phyloP scores from a whole-genome alignment of 2,888 invertebrate genomes.

The Rutpela maculata region DNA sequence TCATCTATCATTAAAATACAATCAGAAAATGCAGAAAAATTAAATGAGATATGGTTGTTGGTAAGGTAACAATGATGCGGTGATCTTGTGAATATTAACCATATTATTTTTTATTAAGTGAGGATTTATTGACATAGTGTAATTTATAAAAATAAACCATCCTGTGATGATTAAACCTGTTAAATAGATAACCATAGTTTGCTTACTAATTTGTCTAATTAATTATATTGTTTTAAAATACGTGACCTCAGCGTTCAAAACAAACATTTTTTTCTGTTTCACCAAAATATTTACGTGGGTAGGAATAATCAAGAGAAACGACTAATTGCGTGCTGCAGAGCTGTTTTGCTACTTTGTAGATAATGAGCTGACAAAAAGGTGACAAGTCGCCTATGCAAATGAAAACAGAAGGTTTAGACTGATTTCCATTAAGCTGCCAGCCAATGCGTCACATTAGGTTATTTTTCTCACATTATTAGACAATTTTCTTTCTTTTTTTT shows the following conservation, averaged over 20 bases:
- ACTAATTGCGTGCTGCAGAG: not conserved
- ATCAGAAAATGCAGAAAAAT: slow-evolving; percentile 1
- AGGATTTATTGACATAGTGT: slow-evolving; percentile 7
- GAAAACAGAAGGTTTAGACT: too few relatives aligned
- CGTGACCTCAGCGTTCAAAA: not conserved
- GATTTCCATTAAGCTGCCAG: too few relatives aligned
- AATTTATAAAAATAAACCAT: slow-evolving; percentile 20
- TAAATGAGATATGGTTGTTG: not conserved
- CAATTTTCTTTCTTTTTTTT: too few relatives aligned
- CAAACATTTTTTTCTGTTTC: not conserved
- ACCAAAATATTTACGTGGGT: not conserved
- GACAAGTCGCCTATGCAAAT: too few relatives aligned
- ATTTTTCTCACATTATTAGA: too few relatives aligned
- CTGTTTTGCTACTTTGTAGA: not conserved
- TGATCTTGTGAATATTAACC: slow-evolving; percentile 9
- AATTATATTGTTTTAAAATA: not conserved
- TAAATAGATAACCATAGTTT: not conserved
- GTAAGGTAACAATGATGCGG: not conserved
- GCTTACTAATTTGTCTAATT: not conserved
- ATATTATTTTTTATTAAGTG: slow-evolving; percentile 1
- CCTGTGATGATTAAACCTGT: not conserved
- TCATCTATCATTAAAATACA: slow-evolving; percentile 9
- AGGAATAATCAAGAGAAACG: not conserved
- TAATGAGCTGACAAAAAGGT: not conserved
- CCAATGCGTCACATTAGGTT: too few relatives aligned